Conservation (phyloP, 2,113 vertebrate genomes). For the Gnathonemus longibarbis region DNA sequence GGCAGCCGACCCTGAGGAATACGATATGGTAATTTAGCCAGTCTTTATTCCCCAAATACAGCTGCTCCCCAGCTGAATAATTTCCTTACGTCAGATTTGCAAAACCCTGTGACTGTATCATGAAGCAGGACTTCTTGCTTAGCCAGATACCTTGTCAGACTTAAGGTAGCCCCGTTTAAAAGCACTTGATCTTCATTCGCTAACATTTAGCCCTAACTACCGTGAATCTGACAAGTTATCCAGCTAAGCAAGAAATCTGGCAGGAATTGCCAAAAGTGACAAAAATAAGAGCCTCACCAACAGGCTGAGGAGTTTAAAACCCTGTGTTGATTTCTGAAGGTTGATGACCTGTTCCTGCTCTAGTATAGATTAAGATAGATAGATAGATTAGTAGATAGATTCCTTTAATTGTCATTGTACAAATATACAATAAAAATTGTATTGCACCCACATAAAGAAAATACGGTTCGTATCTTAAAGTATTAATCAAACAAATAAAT, state of each 20-base stretch:
- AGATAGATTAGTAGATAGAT: no score
- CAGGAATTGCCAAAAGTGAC: neutral
- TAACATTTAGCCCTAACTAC: neutral
- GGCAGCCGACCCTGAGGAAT: slow-evolving; percentile 75
- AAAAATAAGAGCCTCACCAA: neutral
- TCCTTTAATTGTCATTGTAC: no score
- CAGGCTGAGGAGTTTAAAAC: neutral
- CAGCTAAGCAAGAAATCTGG: neutral
- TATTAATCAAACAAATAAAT: no score
- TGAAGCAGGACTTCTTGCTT: neutral
- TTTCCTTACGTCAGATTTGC: neutral
- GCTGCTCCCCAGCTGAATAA: neutral
- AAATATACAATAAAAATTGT: no score
- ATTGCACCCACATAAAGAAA: no score
- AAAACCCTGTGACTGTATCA: neutral
- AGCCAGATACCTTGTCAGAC: neutral
- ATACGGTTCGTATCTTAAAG: no score
- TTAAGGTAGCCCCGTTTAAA: neutral
- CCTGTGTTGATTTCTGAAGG: neutral
- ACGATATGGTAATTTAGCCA: slow-evolving; percentile 65
- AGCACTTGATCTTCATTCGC: neutral
- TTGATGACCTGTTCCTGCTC: neutral
- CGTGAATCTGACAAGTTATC: neutral
- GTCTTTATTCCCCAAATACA: neutral
- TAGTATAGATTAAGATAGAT: neutral